A percentile compares a stretch with the other conserved stretches of the same genome.
These are phyloP conservation scores for Hexactinellida sp. DNA, from an alignment of 37 sponge, comb jelly and placozoan species.

Conservation along the genomic window DNA sequence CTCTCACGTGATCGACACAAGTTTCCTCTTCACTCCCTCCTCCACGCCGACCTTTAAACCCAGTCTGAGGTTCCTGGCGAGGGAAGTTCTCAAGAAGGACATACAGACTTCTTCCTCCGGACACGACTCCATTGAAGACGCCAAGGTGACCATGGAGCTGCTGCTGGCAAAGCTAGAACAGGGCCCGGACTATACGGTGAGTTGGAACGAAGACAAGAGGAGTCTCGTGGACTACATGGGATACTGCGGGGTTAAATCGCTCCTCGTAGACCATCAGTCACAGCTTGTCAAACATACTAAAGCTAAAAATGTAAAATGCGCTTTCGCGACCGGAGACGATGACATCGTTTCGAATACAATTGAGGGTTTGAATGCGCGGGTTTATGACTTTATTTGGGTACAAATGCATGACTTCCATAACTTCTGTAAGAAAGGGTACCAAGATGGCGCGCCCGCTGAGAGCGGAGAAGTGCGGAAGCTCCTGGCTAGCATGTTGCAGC, in stretches of 20 bases:
- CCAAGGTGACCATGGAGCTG: slow-evolving; percentile 67
- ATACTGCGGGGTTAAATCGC: background rate
- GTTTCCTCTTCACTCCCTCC: slow-evolving; percentile 37
- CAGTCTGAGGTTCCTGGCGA: slow-evolving; percentile 40
- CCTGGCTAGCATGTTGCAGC: background rate
- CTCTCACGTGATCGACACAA: slow-evolving; percentile 65
- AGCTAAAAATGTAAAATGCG: background rate
- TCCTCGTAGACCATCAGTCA: slow-evolving; percentile 32
- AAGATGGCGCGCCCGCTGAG: background rate
- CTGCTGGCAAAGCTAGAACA: slow-evolving; percentile 48
- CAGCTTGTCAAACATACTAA: background rate
- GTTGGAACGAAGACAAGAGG: background rate
- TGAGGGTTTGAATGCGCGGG: background rate
- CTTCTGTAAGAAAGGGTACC: background rate
- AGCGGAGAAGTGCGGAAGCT: background rate
- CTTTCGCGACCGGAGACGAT: background rate
- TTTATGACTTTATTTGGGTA: slow-evolving; percentile 15
- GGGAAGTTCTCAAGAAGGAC: slow-evolving; percentile 32
- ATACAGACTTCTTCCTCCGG: slow-evolving; percentile 44
- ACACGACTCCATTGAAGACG: slow-evolving; percentile 76
- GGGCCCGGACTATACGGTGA: slow-evolving; percentile 26
- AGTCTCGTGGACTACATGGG: slow-evolving; percentile 29
- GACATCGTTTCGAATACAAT: background rate
- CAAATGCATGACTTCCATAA: slow-evolving; percentile 19
- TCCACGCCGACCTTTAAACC: slow-evolving; percentile 45